phyloP scores from a whole-genome alignment of 2,888 invertebrate species.

The Heteromurus nitidus region DNA sequence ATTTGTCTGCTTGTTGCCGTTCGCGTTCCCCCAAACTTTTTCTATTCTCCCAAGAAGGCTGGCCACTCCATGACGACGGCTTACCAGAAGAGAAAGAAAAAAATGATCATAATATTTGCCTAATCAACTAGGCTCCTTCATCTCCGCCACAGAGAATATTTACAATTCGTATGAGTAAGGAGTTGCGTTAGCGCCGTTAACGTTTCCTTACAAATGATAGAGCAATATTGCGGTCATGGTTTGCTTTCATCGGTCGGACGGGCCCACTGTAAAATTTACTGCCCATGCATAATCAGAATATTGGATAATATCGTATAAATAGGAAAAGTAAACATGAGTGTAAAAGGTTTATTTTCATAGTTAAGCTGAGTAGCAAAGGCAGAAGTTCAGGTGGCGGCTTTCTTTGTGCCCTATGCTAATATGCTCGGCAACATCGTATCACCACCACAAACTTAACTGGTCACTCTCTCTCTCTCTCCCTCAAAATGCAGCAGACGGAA shows the following conservation, averaged over 20 bases:
- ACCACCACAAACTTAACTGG: constrained; percentile 26
- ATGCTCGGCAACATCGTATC: constrained; percentile 26
- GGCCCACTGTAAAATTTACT: constrained; percentile 49
- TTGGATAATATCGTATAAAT: constrained; percentile 42
- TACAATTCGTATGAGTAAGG: constrained; percentile 13
- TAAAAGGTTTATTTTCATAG: constrained; percentile 16
- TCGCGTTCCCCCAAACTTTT: constrained; percentile 2
- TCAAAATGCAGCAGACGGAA: too few relatives aligned
- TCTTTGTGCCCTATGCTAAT: constrained; percentile 59
- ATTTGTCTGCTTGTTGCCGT: not conserved
- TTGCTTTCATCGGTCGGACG: constrained; percentile 42
- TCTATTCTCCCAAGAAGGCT: constrained; percentile 1
- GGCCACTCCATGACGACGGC: constrained; percentile 24
- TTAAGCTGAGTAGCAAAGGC: constrained; percentile 13
- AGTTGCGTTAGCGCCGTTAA: constrained; percentile 41
- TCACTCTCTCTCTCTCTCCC: not conserved
- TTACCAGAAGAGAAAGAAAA: constrained; percentile 31
- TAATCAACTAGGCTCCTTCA: constrained; percentile 60
- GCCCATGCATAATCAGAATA: constrained; percentile 50
- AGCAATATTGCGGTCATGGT: constrained; percentile 27
- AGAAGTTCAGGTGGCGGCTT: constrained; percentile 56
- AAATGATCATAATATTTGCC: constrained; percentile 54
- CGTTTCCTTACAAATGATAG: not conserved
- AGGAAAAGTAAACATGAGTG: constrained; percentile 51
- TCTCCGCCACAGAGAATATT: constrained; percentile 19